phyloP scores from a whole-genome alignment of 2,113 vertebrate genomes.

The Aix galericulata region DNA sequence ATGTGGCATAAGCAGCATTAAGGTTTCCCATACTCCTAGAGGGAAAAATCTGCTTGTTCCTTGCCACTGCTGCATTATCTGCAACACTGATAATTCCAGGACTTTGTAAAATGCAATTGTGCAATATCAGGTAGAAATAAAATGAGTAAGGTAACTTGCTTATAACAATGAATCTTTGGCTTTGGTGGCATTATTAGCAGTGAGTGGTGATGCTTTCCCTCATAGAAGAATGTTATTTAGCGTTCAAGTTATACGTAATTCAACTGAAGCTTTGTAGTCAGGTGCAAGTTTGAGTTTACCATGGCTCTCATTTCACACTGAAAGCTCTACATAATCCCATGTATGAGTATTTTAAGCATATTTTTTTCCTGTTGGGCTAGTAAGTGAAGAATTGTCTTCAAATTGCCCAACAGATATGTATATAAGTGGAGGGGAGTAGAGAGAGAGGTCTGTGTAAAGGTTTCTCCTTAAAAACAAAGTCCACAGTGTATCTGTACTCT shows the following conservation, averaged over 20 bases:
- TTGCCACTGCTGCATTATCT: neutral
- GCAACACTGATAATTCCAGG: neutral
- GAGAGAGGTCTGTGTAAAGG: neutral
- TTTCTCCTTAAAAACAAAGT: neutral
- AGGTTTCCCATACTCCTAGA: neutral
- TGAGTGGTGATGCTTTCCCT: neutral
- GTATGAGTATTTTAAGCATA: neutral
- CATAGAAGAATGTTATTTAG: neutral
- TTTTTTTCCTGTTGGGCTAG: neutral
- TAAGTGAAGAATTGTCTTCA: neutral
- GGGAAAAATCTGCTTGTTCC: neutral
- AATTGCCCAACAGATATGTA: neutral
- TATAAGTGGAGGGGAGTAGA: neutral
- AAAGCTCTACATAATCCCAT: neutral
- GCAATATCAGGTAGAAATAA: neutral
- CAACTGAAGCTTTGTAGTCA: neutral
- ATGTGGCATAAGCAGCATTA: neutral
- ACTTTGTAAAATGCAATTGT: neutral
- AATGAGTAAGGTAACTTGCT: neutral
- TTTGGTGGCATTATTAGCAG: neutral
- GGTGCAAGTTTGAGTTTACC: neutral
- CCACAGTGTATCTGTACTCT: accelerated
- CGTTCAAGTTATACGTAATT: neutral
- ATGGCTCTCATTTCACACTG: neutral
- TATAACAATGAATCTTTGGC: neutral